These are phyloP conservation scores for Heliothis virescens DNA, from an alignment of 1,140 invertebrate species.

Conservation along the genomic window DNA sequence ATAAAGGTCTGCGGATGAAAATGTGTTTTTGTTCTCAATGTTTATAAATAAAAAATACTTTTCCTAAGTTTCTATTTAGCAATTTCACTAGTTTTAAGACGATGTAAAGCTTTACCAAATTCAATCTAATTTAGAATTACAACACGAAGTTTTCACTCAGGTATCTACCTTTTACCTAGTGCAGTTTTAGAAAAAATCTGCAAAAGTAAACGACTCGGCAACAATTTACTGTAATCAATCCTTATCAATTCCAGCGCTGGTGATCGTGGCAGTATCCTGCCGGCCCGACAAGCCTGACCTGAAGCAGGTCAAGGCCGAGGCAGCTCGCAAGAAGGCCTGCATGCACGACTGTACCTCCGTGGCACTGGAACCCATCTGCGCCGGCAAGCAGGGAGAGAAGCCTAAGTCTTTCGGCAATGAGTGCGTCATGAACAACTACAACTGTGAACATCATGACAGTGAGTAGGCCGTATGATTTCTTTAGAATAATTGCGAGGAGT, in stretches of 20 bases:
- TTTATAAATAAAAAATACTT: too few species aligned
- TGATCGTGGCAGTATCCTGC: constrained; percentile 73
- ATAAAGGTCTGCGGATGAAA: too few species aligned
- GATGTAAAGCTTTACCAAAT: too few species aligned
- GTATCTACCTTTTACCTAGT: too few species aligned
- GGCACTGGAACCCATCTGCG: constrained; percentile 85
- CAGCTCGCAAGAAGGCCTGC: constrained; percentile 83
- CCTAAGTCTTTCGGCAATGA: constrained; percentile 86
- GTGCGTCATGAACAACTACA: constrained; percentile 87
- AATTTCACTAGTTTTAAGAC: too few species aligned
- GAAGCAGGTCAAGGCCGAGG: constrained; percentile 82
- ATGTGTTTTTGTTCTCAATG: too few species aligned
- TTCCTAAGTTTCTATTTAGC: too few species aligned
- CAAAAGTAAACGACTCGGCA: too few species aligned
- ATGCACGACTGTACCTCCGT: constrained; percentile 79
- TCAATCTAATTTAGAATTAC: too few species aligned
- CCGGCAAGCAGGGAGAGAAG: constrained; percentile 83
- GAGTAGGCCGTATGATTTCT: constrained; percentile 58
- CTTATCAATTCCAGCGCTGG: constrained; percentile 59
- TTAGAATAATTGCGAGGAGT: too few species aligned
- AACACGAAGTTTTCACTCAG: too few species aligned
- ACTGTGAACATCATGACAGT: constrained; percentile 87
- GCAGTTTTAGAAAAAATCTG: too few species aligned
- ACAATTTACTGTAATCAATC: background rate
- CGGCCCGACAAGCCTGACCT: constrained; percentile 80